phyloP scores from a whole-genome alignment of 2,888 invertebrate species.

The Hemithea aestivaria region DNA sequence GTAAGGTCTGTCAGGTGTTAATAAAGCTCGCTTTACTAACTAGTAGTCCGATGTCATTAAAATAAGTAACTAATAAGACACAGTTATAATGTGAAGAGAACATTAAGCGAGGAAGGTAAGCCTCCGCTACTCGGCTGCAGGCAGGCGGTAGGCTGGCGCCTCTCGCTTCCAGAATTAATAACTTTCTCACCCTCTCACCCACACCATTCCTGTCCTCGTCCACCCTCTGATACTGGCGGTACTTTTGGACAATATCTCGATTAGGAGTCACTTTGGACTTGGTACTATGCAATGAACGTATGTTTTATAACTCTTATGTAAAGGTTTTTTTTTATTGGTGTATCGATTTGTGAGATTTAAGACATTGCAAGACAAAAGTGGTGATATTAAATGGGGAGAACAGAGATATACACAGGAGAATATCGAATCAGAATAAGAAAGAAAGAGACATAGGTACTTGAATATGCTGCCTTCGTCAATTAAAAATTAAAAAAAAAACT shows the following conservation, averaged over 20 bases:
- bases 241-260: slow-evolving; percentile 47
- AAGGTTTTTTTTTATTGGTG: no score
- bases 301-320: not conserved
- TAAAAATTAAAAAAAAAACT: no score
- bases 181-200: slow-evolving; percentile 61
- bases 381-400: no score
- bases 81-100: slow-evolving; percentile 61
- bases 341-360: no score
- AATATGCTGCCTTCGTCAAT: no score
- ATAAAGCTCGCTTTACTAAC: slow-evolving; percentile 36
- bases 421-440: no score
- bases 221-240: slow-evolving; percentile 40
- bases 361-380: no score
- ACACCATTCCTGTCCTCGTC: slow-evolving; percentile 33
- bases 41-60: not conserved
- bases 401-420: no score
- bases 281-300: not conserved
- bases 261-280: slow-evolving; percentile 11
- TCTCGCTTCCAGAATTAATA: slow-evolving; percentile 77
- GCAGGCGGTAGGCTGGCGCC: slow-evolving; percentile 72
- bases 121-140: slow-evolving; percentile 68
- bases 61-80: slow-evolving; percentile 24
- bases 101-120: slow-evolving; percentile 73
- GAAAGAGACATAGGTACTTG: no score
- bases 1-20: no score